Conservation (phyloP, 30 jellyfish, hydroid and myxozoan genomes). For the Aurelia aurita region DNA sequence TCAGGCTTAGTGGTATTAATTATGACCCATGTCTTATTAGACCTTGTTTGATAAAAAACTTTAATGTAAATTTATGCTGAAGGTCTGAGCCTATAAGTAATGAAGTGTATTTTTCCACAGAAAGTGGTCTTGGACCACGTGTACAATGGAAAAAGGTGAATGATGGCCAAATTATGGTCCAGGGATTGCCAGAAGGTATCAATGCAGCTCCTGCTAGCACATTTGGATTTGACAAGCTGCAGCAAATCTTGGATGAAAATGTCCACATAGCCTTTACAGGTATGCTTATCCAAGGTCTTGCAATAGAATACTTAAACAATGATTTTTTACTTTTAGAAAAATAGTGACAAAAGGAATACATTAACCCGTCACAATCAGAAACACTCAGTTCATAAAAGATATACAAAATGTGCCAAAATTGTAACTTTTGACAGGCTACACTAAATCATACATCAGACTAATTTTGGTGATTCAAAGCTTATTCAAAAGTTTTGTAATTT, state of each 20-base stretch:
- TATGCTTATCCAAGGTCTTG: neutral
- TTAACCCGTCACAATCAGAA: too few relatives aligned
- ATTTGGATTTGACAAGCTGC: neutral
- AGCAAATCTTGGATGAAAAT: neutral
- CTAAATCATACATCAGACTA: too few relatives aligned
- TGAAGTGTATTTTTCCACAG: neutral
- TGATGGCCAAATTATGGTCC: neutral
- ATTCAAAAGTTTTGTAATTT: too few relatives aligned
- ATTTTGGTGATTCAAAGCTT: too few relatives aligned
- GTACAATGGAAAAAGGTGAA: slow-evolving; percentile 4
- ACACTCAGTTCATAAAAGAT: too few relatives aligned
- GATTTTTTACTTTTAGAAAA: too few relatives aligned
- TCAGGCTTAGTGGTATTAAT: too few relatives aligned
- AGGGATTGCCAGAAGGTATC: neutral
- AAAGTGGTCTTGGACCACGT: neutral
- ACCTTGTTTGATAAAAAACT: neutral
- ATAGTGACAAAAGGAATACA: too few relatives aligned
- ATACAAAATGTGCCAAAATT: too few relatives aligned
- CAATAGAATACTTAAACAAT: too few relatives aligned
- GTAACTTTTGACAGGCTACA: too few relatives aligned
- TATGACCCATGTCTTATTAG: too few relatives aligned
- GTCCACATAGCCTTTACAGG: neutral
- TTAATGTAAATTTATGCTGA: neutral
- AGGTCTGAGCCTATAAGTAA: neutral
- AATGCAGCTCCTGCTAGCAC: neutral